Percentiles rank a stretch among this genome's conserved stretches.
Evolutionary conservation across 2,888 invertebrate species (phyloP).

Genomic region (Drosophila cognata): DNA sequence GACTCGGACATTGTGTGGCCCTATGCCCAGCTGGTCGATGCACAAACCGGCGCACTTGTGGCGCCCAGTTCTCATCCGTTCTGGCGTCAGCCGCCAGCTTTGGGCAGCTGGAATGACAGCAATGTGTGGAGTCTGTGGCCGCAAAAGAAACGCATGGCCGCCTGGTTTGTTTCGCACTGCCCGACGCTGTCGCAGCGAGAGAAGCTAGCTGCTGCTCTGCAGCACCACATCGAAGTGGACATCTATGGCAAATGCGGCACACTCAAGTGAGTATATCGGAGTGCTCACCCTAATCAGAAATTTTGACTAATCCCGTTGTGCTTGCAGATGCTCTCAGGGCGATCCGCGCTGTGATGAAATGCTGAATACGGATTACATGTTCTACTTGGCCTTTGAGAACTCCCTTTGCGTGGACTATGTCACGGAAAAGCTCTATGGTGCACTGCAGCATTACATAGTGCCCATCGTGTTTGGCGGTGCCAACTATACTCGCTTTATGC

Average conservation of each 20-base stretch:
- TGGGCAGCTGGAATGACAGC: constrained; percentile 58
- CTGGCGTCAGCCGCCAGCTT: constrained; percentile 72
- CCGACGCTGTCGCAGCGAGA: constrained; percentile 85
- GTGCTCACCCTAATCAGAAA: not conserved
- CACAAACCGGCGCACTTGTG: constrained; percentile 63
- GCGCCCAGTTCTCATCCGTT: constrained; percentile 71
- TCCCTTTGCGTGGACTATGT: constrained; percentile 89
- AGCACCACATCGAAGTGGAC: constrained; percentile 87
- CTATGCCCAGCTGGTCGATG: constrained; percentile 83
- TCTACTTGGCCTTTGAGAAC: constrained; percentile 89
- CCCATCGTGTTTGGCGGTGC: constrained; percentile 90
- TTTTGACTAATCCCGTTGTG: not conserved
- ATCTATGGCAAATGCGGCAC: constrained; percentile 88
- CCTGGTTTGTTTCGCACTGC: constrained; percentile 87
- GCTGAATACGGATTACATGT: constrained; percentile 87
- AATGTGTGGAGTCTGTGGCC: constrained; percentile 54
- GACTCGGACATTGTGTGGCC: constrained; percentile 86
- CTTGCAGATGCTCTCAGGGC: constrained; percentile 75
- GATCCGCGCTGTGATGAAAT: constrained; percentile 83
- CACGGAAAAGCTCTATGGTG: constrained; percentile 87
- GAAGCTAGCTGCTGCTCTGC: constrained; percentile 85
- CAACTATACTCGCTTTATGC: constrained; percentile 87
- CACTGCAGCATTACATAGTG: constrained; percentile 85
- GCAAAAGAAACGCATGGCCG: constrained; percentile 86
- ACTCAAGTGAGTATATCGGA: constrained; percentile 69